Evolutionary conservation across 2,888 invertebrate genomes (phyloP).

Genomic region (Andrena fulva): DNA sequence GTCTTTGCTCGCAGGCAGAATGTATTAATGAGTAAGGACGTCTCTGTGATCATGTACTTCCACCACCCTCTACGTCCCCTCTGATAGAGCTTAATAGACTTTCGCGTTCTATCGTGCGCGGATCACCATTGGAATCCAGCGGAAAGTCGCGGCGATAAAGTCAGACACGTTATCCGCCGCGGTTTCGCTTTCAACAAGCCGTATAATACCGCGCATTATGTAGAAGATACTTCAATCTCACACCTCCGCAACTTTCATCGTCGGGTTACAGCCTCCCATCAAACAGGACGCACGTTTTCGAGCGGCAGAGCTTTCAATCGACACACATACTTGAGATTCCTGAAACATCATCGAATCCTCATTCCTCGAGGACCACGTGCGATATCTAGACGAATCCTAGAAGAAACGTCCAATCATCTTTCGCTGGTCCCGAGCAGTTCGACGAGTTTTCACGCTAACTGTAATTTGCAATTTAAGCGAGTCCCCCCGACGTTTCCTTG

Average conservation of each 20-base stretch:
- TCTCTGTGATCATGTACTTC: no score
- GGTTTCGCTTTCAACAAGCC: slow-evolving; percentile 68
- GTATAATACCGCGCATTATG: slow-evolving; percentile 57
- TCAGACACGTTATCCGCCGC: slow-evolving; percentile 16
- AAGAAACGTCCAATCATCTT: neutral
- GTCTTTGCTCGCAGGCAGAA: no score
- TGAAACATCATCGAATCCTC: neutral
- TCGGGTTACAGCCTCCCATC: slow-evolving; percentile 29
- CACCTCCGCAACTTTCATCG: slow-evolving; percentile 67
- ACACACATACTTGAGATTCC: slow-evolving; percentile 24
- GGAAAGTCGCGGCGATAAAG: slow-evolving; percentile 5
- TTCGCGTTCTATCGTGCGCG: neutral
- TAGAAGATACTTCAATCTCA: slow-evolving; percentile 44
- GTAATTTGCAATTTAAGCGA: slow-evolving; percentile 26
- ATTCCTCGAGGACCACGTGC: neutral
- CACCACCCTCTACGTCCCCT: no score
- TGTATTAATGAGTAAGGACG: no score
- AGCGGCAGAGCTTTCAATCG: slow-evolving; percentile 27
- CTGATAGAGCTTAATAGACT: neutral
- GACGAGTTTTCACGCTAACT: slow-evolving; percentile 45
- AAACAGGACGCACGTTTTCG: neutral
- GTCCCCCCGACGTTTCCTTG: neutral
- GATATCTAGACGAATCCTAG: neutral
- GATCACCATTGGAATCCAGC: neutral
- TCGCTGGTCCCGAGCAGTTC: neutral